Evolutionary conservation across 2,888 invertebrate species (phyloP).

Genomic region (Meta bourneti): DNA sequence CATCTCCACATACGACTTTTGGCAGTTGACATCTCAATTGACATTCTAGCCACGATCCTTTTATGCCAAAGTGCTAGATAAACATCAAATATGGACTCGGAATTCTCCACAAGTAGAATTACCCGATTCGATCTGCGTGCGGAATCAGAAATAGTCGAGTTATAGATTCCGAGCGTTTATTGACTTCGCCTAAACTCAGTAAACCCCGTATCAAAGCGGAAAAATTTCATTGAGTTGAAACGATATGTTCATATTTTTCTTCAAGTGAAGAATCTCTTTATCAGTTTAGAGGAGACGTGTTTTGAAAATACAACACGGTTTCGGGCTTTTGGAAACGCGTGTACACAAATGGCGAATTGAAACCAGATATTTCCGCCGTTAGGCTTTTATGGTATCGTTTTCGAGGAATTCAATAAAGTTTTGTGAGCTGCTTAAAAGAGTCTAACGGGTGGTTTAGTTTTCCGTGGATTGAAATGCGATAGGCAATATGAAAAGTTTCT

Average conservation of each 20-base stretch:
- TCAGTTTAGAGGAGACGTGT: neutral
- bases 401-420: neutral
- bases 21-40: too few relatives aligned
- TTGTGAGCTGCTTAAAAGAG: neutral
- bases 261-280: neutral
- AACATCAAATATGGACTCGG: too few relatives aligned
- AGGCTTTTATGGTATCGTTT: neutral
- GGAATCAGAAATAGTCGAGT: neutral
- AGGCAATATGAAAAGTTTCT: too few relatives aligned
- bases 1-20: too few relatives aligned
- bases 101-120: neutral
- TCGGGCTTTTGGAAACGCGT: neutral
- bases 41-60: too few relatives aligned
- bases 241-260: neutral
- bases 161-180: neutral
- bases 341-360: neutral
- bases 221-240: neutral
- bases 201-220: neutral
- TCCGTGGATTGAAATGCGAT: too few relatives aligned
- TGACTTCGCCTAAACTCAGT: neutral
- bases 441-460: neutral
- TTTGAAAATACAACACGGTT: neutral
- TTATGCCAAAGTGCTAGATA: too few relatives aligned
- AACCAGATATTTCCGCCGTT: neutral
- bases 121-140: neutral